phyloP scores from a whole-genome alignment of 2,888 invertebrate genomes.

The Escarpia spicata region DNA sequence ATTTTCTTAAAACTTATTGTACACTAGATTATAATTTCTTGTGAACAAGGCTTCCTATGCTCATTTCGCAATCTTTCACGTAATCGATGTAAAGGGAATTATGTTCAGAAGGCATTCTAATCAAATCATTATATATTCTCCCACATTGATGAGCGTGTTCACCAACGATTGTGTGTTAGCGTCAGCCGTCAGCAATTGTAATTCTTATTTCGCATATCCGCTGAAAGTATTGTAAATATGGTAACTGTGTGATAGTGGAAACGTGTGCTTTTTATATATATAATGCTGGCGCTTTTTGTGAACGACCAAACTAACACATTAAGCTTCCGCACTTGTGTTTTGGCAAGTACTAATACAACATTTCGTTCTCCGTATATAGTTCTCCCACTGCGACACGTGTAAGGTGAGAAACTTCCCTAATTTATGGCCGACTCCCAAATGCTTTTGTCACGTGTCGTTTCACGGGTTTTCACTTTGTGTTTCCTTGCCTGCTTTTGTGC shows the following conservation, averaged over 20 bases:
- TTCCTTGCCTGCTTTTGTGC: background rate
- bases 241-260: background rate
- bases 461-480: background rate
- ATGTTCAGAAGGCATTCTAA: no score
- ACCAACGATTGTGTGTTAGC: background rate
- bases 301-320: background rate
- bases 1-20: background rate
- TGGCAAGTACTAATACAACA: background rate
- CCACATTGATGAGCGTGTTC: no score
- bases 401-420: background rate
- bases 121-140: no score
- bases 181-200: background rate
- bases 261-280: background rate
- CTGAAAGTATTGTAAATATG: background rate
- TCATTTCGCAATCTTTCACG: no score
- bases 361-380: background rate
- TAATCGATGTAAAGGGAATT: no score
- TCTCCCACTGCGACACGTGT: background rate
- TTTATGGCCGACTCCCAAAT: background rate
- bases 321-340: background rate
- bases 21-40: background rate
- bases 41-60: no score
- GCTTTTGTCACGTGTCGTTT: background rate
- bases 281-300: background rate
- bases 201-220: background rate